Evolutionary conservation across 2,797 vertebrate genomes (phyloP).

Genomic region (Morus bassanus): DNA sequence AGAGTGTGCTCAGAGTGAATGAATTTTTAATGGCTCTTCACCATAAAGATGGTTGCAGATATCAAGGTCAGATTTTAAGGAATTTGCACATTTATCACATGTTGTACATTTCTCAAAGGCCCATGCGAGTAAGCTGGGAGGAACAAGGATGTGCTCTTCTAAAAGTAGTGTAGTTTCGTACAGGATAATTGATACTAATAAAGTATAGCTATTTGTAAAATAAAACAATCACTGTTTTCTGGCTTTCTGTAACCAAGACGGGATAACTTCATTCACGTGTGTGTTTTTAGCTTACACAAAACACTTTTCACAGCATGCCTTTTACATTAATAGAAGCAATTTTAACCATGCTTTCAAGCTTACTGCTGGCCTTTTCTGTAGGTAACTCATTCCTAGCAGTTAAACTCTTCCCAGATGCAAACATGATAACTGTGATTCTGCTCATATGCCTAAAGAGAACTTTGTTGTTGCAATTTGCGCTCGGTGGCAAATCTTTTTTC

Average conservation of each 20-base stretch:
- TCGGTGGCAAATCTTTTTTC: not conserved
- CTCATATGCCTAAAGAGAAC: not conserved
- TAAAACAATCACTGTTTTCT: constrained; percentile 32
- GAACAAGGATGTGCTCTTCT: not conserved
- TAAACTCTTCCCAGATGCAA: not conserved
- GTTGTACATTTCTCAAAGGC: not conserved
- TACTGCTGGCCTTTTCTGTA: not conserved
- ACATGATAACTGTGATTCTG: not conserved
- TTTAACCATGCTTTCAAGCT: not conserved
- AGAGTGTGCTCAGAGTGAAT: not conserved
- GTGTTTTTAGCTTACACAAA: constrained; percentile 17
- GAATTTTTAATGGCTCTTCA: not conserved
- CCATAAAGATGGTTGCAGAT: not conserved
- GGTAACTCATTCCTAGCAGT: not conserved
- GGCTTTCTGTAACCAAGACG: not conserved
- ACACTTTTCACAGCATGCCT: constrained; percentile 32
- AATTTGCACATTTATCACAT: not conserved
- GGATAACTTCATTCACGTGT: constrained; percentile 14
- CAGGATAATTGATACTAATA: not conserved
- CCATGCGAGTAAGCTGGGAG: not conserved
- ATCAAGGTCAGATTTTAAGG: constrained; percentile 30
- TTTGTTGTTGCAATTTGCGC: not conserved
- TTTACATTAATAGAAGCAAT: constrained; percentile 45
- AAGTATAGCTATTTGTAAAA: constrained; percentile 29
- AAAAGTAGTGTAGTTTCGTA: not conserved